A percentile compares a stretch with the other conserved stretches of the same genome.
Evolutionary conservation across 64 coral and sea anemone species (phyloP).

Genomic region (Trachythela sp.): DNA sequence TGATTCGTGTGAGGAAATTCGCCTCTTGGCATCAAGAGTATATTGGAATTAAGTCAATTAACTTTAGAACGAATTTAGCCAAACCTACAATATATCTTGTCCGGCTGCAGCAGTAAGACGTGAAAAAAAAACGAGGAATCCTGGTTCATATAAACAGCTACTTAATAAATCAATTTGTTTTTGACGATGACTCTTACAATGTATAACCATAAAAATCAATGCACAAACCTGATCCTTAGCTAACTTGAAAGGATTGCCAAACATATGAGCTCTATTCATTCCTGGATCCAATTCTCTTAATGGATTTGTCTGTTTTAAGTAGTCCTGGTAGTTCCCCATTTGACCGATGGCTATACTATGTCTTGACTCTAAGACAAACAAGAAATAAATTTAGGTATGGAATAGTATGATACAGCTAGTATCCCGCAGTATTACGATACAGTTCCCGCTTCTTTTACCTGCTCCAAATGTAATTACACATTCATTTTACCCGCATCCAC

Average conservation of each 20-base stretch:
- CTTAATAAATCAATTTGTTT: too few relatives aligned
- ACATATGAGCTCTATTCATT: slow-evolving; percentile 94
- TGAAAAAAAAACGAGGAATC: too few relatives aligned
- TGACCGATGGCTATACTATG: slow-evolving; percentile 84
- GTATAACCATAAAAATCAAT: neutral
- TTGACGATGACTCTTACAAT: too few relatives aligned
- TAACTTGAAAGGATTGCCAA: slow-evolving; percentile 96
- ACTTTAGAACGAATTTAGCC: too few relatives aligned
- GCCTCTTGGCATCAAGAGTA: too few relatives aligned
- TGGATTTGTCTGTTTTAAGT: slow-evolving; percentile 81
- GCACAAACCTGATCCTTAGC: slow-evolving; percentile 88
- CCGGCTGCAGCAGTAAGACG: too few relatives aligned
- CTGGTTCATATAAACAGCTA: too few relatives aligned
- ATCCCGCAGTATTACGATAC: neutral
- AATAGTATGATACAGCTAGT: neutral
- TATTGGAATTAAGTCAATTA: too few relatives aligned
- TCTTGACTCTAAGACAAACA: slow-evolving; percentile 59
- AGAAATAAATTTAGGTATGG: neutral
- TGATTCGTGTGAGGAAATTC: too few relatives aligned
- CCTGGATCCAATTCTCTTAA: slow-evolving; percentile 91
- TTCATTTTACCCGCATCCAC: too few relatives aligned
- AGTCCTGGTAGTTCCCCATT: slow-evolving; percentile 94
- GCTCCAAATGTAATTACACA: neutral
- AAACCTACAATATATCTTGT: too few relatives aligned
- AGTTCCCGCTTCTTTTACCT: neutral